Percentiles rank a stretch among this genome's conserved stretches.
These are phyloP conservation scores for Chlamydotis undulata DNA, from an alignment of 2,113 vertebrate species.

Conservation along the genomic window DNA sequence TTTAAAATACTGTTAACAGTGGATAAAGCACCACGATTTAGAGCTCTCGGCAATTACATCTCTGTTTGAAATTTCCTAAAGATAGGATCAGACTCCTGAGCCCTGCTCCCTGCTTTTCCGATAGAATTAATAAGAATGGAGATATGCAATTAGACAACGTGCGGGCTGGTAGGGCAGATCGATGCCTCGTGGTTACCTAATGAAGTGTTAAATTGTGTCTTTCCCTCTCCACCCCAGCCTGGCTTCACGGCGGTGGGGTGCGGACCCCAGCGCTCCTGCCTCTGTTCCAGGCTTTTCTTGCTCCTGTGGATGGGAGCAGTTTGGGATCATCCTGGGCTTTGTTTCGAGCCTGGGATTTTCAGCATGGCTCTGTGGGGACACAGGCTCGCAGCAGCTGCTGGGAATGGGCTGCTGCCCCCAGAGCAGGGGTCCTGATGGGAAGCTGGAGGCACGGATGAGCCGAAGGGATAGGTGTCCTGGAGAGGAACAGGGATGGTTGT, in stretches of 20 bases:
- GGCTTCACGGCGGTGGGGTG: no score
- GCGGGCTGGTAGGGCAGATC: constrained; percentile 2
- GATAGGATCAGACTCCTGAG: not conserved
- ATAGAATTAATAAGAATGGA: constrained; percentile 30
- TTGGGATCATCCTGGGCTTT: not conserved
- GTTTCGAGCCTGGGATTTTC: not conserved
- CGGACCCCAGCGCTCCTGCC: not conserved
- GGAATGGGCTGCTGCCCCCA: not conserved
- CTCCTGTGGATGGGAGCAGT: not conserved
- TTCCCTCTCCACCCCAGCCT: not conserved
- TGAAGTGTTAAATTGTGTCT: constrained; percentile 18
- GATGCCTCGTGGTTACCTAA: constrained; percentile 44
- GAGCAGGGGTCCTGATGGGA: not conserved
- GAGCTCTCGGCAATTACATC: constrained; percentile 12
- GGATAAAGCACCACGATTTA: not conserved
- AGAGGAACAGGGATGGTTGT: not conserved
- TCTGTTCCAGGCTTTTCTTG: not conserved
- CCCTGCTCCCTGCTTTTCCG: constrained; percentile 7
- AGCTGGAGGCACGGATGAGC: not conserved
- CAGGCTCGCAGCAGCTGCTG: not conserved
- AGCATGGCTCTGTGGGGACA: not conserved
- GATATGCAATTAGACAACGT: not conserved
- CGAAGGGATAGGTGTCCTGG: not conserved
- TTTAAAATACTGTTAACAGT: constrained; percentile 45
- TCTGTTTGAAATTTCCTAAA: constrained; percentile 55